Base-by-base conservation (phyloP, 2,797 vertebrate genomes). In the Amblyopsis hoosieri region DNA sequence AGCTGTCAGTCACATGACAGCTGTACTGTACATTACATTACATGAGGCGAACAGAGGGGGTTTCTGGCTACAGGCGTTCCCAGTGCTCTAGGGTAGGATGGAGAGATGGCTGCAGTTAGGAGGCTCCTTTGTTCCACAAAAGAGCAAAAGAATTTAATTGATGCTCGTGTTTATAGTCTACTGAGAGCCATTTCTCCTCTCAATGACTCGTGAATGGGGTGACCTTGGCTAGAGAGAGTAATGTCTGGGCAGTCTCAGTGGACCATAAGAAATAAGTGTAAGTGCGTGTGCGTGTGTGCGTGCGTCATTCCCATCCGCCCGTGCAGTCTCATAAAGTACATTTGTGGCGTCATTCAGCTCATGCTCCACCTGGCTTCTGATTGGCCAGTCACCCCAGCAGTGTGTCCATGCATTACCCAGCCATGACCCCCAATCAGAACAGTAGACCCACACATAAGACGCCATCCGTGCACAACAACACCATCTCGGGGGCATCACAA, bases 301-400 rank as follows among this genome's bases (percentile, higher is more conserved):
- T n/a, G 47, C 15, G 50, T 1, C 37, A 42, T 42, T 42, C 37
- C 37, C 37, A 42, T 42, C 37, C 37, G 9, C 4, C 37, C 37
- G 37, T 42, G 37, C 37, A 9, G 37, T 6, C 45, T 48, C 33
- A 54, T 9, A 62, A 14, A 49, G 13, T 67, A 63, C 61, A 66
- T 56, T 17, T 49, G 49, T 42, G 17, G 14, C 31, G 33, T 33
- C 68, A 79, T 74, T 79, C 64, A 59, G 50, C 48, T 60, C 80
- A 85, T 85, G 80, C 83, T 81, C 74, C 69, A 57, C 56, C 76
- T 70, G 75, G 79, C 79, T 71, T 45, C 62, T 56, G 66, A 74
- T 69, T 64, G 45, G 33, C 63, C 70, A 71, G 42, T 62, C 66
- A 76, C 58, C 50, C 19, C 54, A 66, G 62, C 50, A 47, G 70